Conservation (phyloP, 1,140 invertebrate genomes). For the Drosophila tropicalis region DNA sequence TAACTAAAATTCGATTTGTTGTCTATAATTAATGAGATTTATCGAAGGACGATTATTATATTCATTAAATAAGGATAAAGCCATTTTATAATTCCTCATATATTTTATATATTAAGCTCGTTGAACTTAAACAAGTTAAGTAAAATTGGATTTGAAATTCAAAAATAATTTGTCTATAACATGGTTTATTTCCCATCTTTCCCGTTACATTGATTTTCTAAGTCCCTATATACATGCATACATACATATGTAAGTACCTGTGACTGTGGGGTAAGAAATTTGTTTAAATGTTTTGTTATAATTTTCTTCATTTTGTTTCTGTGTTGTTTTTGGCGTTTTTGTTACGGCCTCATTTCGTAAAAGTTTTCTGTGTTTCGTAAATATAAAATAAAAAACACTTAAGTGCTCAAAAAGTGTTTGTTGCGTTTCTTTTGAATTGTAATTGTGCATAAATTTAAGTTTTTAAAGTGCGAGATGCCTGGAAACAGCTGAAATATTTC, state of each 20-base stretch:
- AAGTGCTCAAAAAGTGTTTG: slow-evolving; percentile 60
- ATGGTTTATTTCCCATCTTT: too few species aligned
- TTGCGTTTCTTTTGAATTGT: slow-evolving; percentile 36
- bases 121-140: too few species aligned
- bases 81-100: too few species aligned
- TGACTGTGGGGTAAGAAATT: slow-evolving; percentile 5
- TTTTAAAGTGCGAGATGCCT: slow-evolving; percentile 35
- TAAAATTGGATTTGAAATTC: too few species aligned
- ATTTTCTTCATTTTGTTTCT: slow-evolving; percentile 34
- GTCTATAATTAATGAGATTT: too few species aligned
- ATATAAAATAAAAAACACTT: slow-evolving; percentile 41
- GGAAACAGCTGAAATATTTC: slow-evolving; percentile 61
- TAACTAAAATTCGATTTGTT: too few species aligned
- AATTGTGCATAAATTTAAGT: slow-evolving; percentile 62
- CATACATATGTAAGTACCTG: too few species aligned
- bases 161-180: too few species aligned
- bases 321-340: slow-evolving; percentile 45
- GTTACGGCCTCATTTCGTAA: slow-evolving; percentile 50
- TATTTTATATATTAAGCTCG: too few species aligned
- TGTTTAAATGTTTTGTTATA: slow-evolving; percentile 65
- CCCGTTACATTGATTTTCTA: too few species aligned
- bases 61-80: too few species aligned
- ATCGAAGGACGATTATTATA: too few species aligned
- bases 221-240: background rate
- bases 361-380: slow-evolving; percentile 66